Percentiles rank a stretch among this genome's conserved stretches.
Evolutionary conservation across 1,140 invertebrate genomes (phyloP).

Genomic region (Melitaea cinxia): DNA sequence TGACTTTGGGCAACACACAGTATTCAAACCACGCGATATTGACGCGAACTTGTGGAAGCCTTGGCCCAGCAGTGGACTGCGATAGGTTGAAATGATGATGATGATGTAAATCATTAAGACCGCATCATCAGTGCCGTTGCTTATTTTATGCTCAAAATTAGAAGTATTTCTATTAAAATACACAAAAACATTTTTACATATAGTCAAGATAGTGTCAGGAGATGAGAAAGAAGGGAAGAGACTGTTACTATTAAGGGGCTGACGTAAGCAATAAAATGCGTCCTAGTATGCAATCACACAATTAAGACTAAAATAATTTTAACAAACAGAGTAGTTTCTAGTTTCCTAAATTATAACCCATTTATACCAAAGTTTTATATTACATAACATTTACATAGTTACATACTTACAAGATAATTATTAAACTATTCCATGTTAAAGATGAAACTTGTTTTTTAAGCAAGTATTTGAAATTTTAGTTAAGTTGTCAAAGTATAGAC

Average conservation of each 20-base stretch:
- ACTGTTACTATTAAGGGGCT: conserved; percentile 7
- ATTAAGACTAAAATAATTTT: conserved; percentile 20
- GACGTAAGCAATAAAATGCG: conserved; percentile 27
- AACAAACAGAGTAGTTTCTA: conserved; percentile 12
- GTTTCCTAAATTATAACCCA: conserved; percentile 16
- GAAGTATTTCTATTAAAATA: background rate
- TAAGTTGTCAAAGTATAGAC: background rate
- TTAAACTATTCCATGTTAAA: conserved; percentile 9
- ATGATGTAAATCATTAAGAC: too few species aligned
- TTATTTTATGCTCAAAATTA: conserved; percentile 14
- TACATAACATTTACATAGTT: conserved; percentile 10
- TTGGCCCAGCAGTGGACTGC: too few species aligned
- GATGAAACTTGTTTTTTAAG: conserved; percentile 24
- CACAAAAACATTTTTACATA: background rate
- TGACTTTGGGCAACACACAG: too few species aligned
- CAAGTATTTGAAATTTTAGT: background rate
- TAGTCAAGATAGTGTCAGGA: conserved; percentile 6
- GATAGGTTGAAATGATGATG: too few species aligned
- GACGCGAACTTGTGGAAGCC: too few species aligned
- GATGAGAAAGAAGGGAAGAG: conserved; percentile 1
- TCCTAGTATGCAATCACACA: conserved; percentile 22
- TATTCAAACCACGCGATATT: too few species aligned
- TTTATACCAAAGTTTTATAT: background rate
- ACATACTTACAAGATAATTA: conserved; percentile 14
- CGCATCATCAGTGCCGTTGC: background rate